Conservation (phyloP, 2,113 vertebrate species). For the Phrynocephalus versicolor region DNA sequence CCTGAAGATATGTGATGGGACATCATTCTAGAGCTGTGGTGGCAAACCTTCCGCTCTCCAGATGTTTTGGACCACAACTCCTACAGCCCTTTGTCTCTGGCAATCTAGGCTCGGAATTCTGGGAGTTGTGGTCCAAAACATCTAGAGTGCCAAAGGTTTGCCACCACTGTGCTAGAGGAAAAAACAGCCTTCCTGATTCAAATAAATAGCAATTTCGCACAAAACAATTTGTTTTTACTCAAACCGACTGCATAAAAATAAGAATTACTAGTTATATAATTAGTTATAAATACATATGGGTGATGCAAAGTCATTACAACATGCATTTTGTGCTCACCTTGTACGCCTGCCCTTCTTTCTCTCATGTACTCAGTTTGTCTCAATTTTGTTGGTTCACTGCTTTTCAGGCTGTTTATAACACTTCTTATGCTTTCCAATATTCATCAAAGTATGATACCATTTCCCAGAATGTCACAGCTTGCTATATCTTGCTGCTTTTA, state of each 20-base stretch:
- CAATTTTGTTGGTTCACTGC: slow-evolving; percentile 45
- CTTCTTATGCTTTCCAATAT: slow-evolving; percentile 48
- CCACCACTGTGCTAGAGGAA: too few relatives aligned
- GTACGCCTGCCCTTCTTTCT: slow-evolving; percentile 18
- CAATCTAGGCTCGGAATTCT: too few relatives aligned
- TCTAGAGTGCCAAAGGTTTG: too few relatives aligned
- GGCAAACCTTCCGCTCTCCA: too few relatives aligned
- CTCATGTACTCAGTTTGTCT: slow-evolving; percentile 32
- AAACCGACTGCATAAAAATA: not conserved
- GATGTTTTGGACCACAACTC: too few relatives aligned
- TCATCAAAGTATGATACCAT: slow-evolving; percentile 62
- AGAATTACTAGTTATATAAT: not conserved
- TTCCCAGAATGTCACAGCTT: slow-evolving; percentile 56
- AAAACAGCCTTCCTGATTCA: not conserved
- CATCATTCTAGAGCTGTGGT: not conserved
- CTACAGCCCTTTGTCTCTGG: too few relatives aligned
- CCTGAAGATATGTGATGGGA: not conserved
- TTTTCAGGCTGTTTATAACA: slow-evolving; percentile 59
- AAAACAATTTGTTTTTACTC: not conserved
- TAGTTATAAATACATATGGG: slow-evolving; percentile 6
- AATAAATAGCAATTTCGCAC: not conserved
- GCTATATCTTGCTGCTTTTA: slow-evolving; percentile 53
- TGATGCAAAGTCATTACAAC: slow-evolving; percentile 28
- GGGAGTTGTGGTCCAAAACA: too few relatives aligned
- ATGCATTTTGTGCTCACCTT: slow-evolving; percentile 38